These are phyloP conservation scores for Rhagophthalmus giganteus DNA, from an alignment of 2,888 invertebrate genomes.

Conservation along the genomic window DNA sequence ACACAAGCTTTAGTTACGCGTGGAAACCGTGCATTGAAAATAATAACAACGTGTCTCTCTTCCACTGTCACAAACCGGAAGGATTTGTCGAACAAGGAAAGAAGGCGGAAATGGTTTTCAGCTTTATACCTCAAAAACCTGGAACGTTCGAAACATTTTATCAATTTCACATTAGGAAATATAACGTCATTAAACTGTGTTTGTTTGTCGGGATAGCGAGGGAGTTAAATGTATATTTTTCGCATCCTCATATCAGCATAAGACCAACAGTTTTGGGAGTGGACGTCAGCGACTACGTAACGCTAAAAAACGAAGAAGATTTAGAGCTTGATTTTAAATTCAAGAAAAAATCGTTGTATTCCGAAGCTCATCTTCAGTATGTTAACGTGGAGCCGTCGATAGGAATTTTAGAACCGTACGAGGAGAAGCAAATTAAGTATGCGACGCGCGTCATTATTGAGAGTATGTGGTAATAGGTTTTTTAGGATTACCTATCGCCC, in stretches of 20 bases:
- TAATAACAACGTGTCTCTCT: slow-evolving; percentile 49
- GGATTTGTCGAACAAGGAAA: slow-evolving; percentile 66
- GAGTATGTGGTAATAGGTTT: slow-evolving; percentile 15
- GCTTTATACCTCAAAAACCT: slow-evolving; percentile 64
- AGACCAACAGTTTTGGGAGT: slow-evolving; percentile 65
- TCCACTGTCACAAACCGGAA: slow-evolving; percentile 63
- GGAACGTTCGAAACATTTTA: slow-evolving; percentile 70
- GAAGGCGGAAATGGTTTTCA: slow-evolving; percentile 63
- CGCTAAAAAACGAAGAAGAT: slow-evolving; percentile 61
- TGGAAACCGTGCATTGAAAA: slow-evolving; percentile 39
- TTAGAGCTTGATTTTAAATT: slow-evolving; percentile 59
- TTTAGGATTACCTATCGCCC: slow-evolving; percentile 61
- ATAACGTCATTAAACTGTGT: slow-evolving; percentile 61
- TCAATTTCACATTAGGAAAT: slow-evolving; percentile 64
- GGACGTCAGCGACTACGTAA: slow-evolving; percentile 54
- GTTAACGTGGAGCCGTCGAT: slow-evolving; percentile 58
- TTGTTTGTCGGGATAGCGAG: slow-evolving; percentile 66
- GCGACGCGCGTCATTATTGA: neutral
- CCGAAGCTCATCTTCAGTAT: slow-evolving; percentile 60
- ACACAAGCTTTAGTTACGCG: slow-evolving; percentile 58
- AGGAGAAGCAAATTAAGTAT: slow-evolving; percentile 60
- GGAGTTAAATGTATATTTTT: slow-evolving; percentile 66
- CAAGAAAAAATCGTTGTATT: slow-evolving; percentile 59
- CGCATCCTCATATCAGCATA: slow-evolving; percentile 62
- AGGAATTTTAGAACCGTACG: slow-evolving; percentile 57